Conservation (phyloP, 1,140 invertebrate genomes). For the Pinna nobilis region DNA sequence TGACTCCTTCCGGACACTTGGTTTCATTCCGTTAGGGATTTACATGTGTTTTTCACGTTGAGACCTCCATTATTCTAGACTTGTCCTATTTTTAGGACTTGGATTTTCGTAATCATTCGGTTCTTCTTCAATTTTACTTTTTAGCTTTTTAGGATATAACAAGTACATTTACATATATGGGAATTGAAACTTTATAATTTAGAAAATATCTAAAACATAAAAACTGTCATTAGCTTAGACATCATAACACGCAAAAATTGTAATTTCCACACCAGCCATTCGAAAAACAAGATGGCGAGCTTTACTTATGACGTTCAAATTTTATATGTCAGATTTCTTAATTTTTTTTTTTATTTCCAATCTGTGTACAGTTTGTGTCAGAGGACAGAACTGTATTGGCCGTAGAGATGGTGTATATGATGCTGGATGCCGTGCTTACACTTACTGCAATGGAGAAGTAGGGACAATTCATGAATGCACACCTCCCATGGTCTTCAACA, state of each 20-base stretch:
- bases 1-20: no score
- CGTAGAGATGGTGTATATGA: slow-evolving; percentile 28
- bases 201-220: neutral
- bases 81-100: no score
- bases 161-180: no score
- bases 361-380: no score
- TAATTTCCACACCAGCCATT: neutral
- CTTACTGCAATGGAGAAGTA: neutral
- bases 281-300: neutral
- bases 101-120: no score
- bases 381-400: slow-evolving; percentile 15
- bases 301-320: neutral
- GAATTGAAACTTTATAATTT: no score
- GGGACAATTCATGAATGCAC: slow-evolving; percentile 11
- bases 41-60: no score
- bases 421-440: slow-evolving; percentile 24
- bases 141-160: no score
- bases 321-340: neutral
- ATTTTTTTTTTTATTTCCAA: neutral
- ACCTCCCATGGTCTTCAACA: slow-evolving; percentile 15
- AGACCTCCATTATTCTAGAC: no score
- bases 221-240: neutral
- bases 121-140: no score
- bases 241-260: neutral
- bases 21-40: no score